Percentiles rank a stretch among this genome's conserved stretches.
These are phyloP conservation scores for Melierax canorus DNA, from an alignment of 2,113 vertebrate species.

Conservation along the genomic window DNA sequence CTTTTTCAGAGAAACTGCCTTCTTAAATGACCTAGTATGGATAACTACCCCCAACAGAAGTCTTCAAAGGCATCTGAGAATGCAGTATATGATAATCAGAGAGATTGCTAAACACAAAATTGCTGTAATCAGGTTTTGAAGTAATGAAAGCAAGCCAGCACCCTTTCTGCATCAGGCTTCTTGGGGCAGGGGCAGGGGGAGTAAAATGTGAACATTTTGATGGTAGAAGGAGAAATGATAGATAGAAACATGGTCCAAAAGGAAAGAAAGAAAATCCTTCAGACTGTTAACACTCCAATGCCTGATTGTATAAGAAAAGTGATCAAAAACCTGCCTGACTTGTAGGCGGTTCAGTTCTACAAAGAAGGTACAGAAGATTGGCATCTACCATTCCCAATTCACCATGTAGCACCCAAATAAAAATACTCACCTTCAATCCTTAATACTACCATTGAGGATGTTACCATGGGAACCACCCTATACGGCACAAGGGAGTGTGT, in stretches of 20 bases:
- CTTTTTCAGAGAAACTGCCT: neutral
- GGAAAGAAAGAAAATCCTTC: neutral
- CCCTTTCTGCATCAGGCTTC: neutral
- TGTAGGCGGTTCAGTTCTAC: neutral
- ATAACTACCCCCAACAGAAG: neutral
- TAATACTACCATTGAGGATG: neutral
- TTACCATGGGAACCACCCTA: neutral
- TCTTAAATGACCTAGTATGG: neutral
- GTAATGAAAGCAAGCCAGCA: neutral
- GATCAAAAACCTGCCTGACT: neutral
- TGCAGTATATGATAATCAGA: neutral
- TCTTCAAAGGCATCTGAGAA: neutral
- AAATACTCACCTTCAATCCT: neutral
- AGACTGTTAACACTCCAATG: neutral
- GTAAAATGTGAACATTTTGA: neutral
- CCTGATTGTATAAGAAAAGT: neutral
- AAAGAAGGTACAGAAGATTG: neutral
- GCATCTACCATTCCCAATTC: neutral
- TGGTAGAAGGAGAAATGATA: neutral
- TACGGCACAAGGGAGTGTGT: accelerated
- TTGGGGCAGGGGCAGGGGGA: neutral
- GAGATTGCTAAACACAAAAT: neutral
- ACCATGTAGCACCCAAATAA: neutral
- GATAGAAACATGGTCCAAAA: neutral
- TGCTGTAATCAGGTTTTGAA: neutral